phyloP scores from a whole-genome alignment of 2,797 vertebrate species.

The Premnoplex brunnescens region DNA sequence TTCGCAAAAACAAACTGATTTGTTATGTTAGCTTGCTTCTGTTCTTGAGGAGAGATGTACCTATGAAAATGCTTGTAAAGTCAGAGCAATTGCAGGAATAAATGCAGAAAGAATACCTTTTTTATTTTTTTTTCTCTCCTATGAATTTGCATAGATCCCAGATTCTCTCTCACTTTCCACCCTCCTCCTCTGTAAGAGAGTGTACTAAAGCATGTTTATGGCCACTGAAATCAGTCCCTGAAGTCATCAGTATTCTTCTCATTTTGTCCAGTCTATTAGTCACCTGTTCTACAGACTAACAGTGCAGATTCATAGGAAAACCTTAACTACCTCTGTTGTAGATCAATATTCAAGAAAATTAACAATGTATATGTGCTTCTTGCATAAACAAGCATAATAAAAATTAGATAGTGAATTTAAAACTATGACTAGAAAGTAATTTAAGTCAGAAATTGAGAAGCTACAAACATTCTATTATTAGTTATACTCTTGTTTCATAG shows the following conservation, averaged over 20 bases:
- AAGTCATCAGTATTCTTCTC: neutral
- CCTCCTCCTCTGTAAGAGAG: neutral
- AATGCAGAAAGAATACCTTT: neutral
- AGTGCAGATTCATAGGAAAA: neutral
- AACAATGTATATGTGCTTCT: neutral
- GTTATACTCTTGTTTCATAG: constrained; percentile 65
- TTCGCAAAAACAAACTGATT: neutral
- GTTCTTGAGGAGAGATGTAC: neutral
- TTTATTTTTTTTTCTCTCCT: neutral
- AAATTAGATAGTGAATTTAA: neutral
- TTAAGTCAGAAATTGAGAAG: neutral
- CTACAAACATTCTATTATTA: neutral
- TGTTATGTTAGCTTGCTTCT: neutral
- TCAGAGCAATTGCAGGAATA: neutral
- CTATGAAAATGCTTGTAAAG: neutral
- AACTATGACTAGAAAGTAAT: neutral
- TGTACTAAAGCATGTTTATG: neutral
- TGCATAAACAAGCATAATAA: neutral
- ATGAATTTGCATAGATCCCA: neutral
- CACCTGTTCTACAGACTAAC: neutral
- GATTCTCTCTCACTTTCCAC: neutral
- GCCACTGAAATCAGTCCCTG: neutral
- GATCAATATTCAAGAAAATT: neutral
- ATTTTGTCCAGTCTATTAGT: neutral
- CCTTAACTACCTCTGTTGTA: neutral